Evolutionary conservation across 2,113 vertebrate species (phyloP).

Genomic region (Tor tambroides): DNA sequence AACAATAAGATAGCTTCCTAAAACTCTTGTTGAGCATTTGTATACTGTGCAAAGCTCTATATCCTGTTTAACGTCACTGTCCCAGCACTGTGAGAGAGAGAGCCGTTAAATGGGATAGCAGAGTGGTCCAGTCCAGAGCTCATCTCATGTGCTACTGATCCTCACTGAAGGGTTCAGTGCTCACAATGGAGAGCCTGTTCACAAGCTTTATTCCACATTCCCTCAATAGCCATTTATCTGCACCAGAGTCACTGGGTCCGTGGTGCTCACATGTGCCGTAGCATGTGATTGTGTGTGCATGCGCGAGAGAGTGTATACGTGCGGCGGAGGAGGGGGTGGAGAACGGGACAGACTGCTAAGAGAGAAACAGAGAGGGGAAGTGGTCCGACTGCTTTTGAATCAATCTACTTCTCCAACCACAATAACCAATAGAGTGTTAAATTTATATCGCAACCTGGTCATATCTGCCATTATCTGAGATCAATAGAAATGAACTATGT

Average conservation of each 20-base stretch:
- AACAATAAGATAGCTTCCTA: neutral
- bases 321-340: neutral
- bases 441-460: neutral
- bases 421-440: neutral
- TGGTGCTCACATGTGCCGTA: constrained; percentile 37
- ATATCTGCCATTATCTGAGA: neutral
- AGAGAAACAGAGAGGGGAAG: neutral
- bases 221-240: constrained; percentile 51
- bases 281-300: constrained; percentile 39
- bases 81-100: constrained; percentile 16
- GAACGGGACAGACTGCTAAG: constrained; percentile 4
- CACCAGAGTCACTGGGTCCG: constrained; percentile 40
- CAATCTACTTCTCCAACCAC: neutral
- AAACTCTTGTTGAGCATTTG: neutral
- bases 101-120: constrained; percentile 14
- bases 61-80: neutral
- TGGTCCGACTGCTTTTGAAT: too few relatives aligned
- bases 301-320: neutral
- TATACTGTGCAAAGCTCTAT: neutral
- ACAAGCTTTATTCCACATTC: constrained; percentile 43
- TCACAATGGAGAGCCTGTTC: constrained; percentile 58
- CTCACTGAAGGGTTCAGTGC: constrained; percentile 30
- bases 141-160: constrained; percentile 45
- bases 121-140: constrained; percentile 15
- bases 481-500: neutral